Evolutionary conservation across 2,113 vertebrate species (phyloP).

Genomic region (Pangasianodon gigas): DNA sequence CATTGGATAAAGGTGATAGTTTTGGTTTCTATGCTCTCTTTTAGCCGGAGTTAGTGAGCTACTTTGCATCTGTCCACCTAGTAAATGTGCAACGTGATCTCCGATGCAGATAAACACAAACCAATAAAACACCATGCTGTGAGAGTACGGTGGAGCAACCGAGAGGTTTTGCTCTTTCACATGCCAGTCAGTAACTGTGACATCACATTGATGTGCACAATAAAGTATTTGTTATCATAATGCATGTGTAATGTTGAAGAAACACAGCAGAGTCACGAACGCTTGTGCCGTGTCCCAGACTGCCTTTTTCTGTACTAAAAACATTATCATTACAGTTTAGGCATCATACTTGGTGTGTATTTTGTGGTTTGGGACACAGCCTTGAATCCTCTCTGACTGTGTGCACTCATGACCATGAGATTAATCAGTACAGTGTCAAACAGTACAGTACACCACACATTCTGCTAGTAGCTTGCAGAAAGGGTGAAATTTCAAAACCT

Average conservation of each 20-base stretch:
- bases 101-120: background rate
- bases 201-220: background rate
- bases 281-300: background rate
- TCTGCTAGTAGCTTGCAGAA: background rate
- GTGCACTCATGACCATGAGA: background rate
- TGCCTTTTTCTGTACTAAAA: background rate
- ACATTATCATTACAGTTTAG: background rate
- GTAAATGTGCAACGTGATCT: background rate
- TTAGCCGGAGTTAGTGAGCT: background rate
- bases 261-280: background rate
- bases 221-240: background rate
- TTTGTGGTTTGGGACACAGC: background rate
- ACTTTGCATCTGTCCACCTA: background rate
- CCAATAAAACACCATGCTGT: too few species aligned
- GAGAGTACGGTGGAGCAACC: background rate
- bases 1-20: background rate
- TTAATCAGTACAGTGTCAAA: background rate
- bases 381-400: background rate
- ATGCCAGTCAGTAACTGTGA: background rate
- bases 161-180: slow-evolving; percentile 1
- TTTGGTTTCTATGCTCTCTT: background rate
- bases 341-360: background rate
- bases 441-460: background rate
- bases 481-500: background rate
- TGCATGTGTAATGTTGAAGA: background rate